These are phyloP conservation scores for Lophius piscatorius DNA, from an alignment of 2,113 vertebrate species.

Conservation along the genomic window DNA sequence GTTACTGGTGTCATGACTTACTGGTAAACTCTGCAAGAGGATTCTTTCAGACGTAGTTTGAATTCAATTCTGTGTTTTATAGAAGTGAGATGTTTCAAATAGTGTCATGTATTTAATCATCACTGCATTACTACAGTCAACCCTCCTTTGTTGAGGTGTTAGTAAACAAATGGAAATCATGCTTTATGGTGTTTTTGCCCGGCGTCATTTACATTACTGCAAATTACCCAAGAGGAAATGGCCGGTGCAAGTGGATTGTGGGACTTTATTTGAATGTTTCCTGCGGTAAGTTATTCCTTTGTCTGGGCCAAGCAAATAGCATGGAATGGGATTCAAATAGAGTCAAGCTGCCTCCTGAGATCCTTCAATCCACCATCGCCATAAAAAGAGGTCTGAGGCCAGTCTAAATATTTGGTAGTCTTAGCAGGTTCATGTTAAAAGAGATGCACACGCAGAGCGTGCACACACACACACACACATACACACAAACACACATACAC, in stretches of 20 bases:
- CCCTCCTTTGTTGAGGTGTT: slow-evolving; percentile 37
- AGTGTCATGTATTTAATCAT: slow-evolving; percentile 34
- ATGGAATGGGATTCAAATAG: slow-evolving; percentile 79
- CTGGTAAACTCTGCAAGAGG: no score
- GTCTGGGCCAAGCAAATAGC: slow-evolving; percentile 74
- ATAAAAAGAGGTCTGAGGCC: slow-evolving; percentile 75
- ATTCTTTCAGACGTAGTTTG: no score
- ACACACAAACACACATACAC: slow-evolving; percentile 51
- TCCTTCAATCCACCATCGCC: slow-evolving; percentile 72
- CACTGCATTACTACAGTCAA: slow-evolving; percentile 14
- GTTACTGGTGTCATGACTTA: no score
- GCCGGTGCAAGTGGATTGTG: slow-evolving; percentile 64
- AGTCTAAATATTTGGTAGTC: slow-evolving; percentile 83
- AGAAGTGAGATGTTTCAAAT: neutral
- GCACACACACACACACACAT: slow-evolving; percentile 37
- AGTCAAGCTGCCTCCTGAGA: slow-evolving; percentile 80
- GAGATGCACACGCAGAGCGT: slow-evolving; percentile 62
- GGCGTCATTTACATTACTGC: slow-evolving; percentile 52
- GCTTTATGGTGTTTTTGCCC: slow-evolving; percentile 24
- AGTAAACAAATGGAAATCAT: slow-evolving; percentile 30
- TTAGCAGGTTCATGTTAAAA: slow-evolving; percentile 82
- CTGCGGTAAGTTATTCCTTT: slow-evolving; percentile 80
- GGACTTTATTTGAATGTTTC: slow-evolving; percentile 74
- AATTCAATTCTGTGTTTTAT: no score
- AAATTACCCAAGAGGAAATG: slow-evolving; percentile 68